A percentile compares a stretch with the other conserved stretches of the same genome.
phyloP scores from a whole-genome alignment of 2,888 invertebrate genomes.

The Apomyelois bistriatella region DNA sequence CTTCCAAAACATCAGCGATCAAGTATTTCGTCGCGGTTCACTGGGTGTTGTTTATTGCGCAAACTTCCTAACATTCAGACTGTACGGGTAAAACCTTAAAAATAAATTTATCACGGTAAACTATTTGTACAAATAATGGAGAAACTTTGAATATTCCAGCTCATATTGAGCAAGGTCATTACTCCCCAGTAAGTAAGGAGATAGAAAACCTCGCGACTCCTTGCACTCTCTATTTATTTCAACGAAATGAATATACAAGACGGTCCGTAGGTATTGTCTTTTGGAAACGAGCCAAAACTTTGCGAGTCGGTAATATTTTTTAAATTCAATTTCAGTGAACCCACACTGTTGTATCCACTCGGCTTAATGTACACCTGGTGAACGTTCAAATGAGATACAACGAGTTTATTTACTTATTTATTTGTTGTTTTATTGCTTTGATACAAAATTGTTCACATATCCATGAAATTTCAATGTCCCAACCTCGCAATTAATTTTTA shows the following conservation, averaged over 20 bases:
- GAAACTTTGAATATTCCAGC: background rate
- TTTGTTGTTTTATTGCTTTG: conserved; percentile 43
- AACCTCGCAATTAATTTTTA: too few species aligned
- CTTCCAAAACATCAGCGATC: conserved; percentile 59
- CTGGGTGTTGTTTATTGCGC: conserved; percentile 13
- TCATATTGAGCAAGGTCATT: conserved; percentile 25
- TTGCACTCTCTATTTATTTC: conserved; percentile 60
- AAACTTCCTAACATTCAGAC: background rate
- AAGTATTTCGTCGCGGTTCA: conserved; percentile 37
- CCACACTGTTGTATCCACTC: conserved; percentile 69
- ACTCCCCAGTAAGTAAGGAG: conserved; percentile 46
- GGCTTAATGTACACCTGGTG: conserved; percentile 77
- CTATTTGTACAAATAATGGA: background rate
- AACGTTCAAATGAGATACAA: conserved; percentile 73
- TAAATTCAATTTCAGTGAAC: conserved; percentile 78
- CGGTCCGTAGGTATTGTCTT: conserved; percentile 67
- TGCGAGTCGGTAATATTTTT: conserved; percentile 76
- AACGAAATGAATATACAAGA: conserved; percentile 72
- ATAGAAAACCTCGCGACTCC: conserved; percentile 35
- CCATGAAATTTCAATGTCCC: conserved; percentile 6
- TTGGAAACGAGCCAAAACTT: conserved; percentile 73
- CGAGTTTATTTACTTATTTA: conserved; percentile 53
- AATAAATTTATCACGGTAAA: conserved; percentile 4
- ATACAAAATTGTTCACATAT: conserved; percentile 17
- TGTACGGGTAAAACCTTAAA: background rate